Conservation (phyloP, 2,113 vertebrate genomes). For the Notothenia rossii region DNA sequence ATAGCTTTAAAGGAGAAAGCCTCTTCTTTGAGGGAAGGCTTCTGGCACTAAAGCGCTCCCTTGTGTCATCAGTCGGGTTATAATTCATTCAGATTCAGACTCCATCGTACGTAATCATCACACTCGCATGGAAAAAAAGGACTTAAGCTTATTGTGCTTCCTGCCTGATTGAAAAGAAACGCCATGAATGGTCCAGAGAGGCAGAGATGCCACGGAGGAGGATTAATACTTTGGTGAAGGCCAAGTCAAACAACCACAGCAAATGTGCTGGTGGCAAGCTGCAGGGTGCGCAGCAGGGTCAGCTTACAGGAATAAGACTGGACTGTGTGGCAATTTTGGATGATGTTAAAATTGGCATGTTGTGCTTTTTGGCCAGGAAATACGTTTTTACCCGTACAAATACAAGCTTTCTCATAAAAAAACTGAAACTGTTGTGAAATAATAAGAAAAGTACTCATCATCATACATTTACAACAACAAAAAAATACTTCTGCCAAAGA, state of each 20-base stretch:
- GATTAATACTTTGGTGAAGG: conserved; percentile 42
- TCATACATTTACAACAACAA: background rate
- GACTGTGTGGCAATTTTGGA: background rate
- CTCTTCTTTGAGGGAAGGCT: conserved; percentile 56
- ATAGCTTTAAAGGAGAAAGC: conserved; percentile 69
- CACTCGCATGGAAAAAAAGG: conserved; percentile 35
- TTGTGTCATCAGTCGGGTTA: conserved; percentile 60
- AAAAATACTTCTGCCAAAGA: background rate
- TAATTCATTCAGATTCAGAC: conserved; percentile 69
- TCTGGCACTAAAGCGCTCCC: conserved; percentile 60
- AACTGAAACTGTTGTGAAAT: background rate
- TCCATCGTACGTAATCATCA: conserved; percentile 60
- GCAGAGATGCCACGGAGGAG: conserved; percentile 19
- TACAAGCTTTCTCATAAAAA: background rate
- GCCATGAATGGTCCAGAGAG: conserved; percentile 20
- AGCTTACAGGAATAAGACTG: background rate
- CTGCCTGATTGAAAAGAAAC: conserved; percentile 52
- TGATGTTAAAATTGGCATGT: background rate
- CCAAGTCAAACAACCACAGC: conserved; percentile 16
- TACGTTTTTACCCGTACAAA: background rate
- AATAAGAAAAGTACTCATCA: background rate
- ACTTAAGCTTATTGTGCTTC: conserved; percentile 52
- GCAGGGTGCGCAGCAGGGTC: conserved; percentile 6
- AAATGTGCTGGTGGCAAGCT: conserved; percentile 22
- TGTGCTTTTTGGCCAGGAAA: background rate